phyloP scores from a whole-genome alignment of 2,797 vertebrate genomes.

The Bovichtus variegatus region DNA sequence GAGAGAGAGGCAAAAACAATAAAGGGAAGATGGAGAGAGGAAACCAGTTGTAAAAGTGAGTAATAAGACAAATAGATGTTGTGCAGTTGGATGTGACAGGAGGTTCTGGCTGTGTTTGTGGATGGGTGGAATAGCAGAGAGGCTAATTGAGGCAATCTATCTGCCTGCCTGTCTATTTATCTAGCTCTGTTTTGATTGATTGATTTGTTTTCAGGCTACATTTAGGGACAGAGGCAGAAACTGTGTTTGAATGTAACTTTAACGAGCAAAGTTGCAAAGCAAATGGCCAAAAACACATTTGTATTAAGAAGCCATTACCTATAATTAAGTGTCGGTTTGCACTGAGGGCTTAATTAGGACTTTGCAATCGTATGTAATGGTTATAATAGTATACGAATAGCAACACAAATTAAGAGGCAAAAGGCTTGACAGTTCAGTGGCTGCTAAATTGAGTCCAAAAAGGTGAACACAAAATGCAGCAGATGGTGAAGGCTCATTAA shows the following conservation, averaged over 20 bases:
- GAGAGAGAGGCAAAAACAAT: background rate
- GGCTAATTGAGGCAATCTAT: constrained; percentile 9
- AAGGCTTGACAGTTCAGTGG: background rate
- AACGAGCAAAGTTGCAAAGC: constrained; percentile 6
- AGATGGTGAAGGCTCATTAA: constrained; percentile 36
- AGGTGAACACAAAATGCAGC: constrained; percentile 25
- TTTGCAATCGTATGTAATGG: background rate
- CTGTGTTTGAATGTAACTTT: background rate
- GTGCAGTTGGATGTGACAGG: constrained; percentile 50
- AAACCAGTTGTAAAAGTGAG: constrained; percentile 47
- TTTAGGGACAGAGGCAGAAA: constrained; percentile 1
- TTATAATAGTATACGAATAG: constrained; percentile 17
- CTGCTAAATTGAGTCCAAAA: constrained; percentile 22
- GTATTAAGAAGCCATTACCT: background rate
- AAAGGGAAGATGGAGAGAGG: constrained; percentile 13
- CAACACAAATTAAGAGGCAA: constrained; percentile 16
- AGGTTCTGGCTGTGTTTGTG: constrained; percentile 38
- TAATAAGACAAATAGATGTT: constrained; percentile 50
- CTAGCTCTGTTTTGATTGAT: constrained; percentile 22
- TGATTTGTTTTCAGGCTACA: constrained; percentile 17
- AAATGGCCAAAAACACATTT: constrained; percentile 4
- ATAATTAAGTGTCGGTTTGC: constrained; percentile 27
- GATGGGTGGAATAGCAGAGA: constrained; percentile 26
- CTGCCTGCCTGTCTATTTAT: constrained; percentile 22
- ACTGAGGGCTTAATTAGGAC: constrained; percentile 18